Evolutionary conservation across 2,888 invertebrate genomes (phyloP).

Genomic region (Liposcelis brunnea): DNA sequence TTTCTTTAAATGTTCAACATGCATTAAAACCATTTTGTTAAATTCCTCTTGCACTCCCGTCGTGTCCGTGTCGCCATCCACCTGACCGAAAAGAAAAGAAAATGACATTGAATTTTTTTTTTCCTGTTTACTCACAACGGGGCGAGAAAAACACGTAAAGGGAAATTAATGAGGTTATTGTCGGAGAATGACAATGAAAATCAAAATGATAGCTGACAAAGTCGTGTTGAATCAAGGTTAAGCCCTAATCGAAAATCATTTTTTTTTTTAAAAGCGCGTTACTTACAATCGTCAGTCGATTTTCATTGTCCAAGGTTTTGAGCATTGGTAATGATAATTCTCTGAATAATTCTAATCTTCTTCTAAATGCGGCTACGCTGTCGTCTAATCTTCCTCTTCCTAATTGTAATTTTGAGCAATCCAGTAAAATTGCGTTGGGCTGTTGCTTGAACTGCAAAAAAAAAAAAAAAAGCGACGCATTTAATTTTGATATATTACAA

Average conservation of each 20-base stretch:
- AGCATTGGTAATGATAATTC: conserved; percentile 79
- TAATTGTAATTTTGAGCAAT: conserved; percentile 78
- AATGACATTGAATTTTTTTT: too few relatives aligned
- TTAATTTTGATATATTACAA: neutral
- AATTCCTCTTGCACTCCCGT: conserved; percentile 62
- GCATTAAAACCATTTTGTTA: conserved; percentile 45
- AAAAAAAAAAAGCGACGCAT: conserved; percentile 14
- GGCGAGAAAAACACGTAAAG: too few relatives aligned
- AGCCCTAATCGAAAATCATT: neutral
- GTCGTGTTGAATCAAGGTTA: neutral
- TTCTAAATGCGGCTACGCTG: conserved; percentile 66
- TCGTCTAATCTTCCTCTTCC: conserved; percentile 73
- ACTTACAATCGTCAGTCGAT: conserved; percentile 69
- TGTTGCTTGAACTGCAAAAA: conserved; percentile 48
- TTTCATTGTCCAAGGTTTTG: conserved; percentile 63
- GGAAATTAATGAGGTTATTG: too few relatives aligned
- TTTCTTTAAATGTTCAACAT: conserved; percentile 36
- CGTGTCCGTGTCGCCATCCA: conserved; percentile 74
- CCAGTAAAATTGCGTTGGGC: conserved; percentile 68
- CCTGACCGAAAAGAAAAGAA: conserved; percentile 29
- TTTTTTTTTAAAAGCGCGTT: neutral
- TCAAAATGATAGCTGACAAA: neutral
- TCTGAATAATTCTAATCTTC: conserved; percentile 69
- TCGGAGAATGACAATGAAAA: too few relatives aligned
- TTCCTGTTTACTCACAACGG: too few relatives aligned